Conservation (phyloP, 2,113 vertebrate species). For the Orcinus orca region DNA sequence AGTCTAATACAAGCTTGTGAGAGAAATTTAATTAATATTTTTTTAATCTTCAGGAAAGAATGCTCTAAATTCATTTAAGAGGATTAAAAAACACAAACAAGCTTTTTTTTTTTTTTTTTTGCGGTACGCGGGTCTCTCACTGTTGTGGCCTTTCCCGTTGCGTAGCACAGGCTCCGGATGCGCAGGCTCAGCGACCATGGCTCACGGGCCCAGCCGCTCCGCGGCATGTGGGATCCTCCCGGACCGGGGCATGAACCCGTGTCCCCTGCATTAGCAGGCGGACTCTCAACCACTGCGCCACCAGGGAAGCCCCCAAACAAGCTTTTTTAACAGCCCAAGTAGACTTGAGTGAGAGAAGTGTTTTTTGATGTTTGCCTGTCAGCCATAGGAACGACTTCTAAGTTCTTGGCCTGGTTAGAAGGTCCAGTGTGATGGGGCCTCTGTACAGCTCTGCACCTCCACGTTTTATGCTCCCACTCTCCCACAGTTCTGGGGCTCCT, state of each 20-base stretch:
- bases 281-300: too few species aligned
- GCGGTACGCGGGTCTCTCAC: too few species aligned
- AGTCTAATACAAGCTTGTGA: slow-evolving; percentile 9
- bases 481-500: background rate
- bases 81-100: background rate
- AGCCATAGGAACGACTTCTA: background rate
- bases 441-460: background rate
- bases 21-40: slow-evolving; percentile 20
- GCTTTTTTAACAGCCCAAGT: background rate
- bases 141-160: too few species aligned
- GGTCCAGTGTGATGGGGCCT: background rate
- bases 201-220: too few species aligned
- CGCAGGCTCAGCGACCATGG: too few species aligned
- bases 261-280: too few species aligned
- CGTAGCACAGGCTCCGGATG: too few species aligned
- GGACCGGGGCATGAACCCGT: too few species aligned
- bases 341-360: background rate
- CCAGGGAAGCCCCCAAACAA: background rate
- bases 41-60: background rate
- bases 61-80: slow-evolving; percentile 33
- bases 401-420: background rate
- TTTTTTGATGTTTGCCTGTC: background rate
- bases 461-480: background rate
- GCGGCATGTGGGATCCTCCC: too few species aligned
- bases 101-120: background rate